Evolutionary conservation across 2,888 invertebrate species (phyloP).

Genomic region (Trichacis sp.): DNA sequence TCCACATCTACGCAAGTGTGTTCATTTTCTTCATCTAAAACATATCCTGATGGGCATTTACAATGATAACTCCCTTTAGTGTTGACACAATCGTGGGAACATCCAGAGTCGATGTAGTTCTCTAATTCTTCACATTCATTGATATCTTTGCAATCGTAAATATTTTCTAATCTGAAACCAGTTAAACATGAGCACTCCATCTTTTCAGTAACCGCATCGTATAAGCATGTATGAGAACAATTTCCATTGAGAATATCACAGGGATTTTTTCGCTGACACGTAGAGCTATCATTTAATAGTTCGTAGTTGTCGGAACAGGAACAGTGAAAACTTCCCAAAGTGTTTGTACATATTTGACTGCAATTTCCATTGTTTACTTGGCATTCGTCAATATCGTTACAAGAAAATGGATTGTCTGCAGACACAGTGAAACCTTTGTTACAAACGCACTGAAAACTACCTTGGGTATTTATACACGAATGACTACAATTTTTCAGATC

Average conservation of each 20-base stretch:
- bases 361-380: conserved; percentile 71
- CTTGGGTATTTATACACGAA: conserved; percentile 68
- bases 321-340: conserved; percentile 69
- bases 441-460: conserved; percentile 71
- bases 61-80: conserved; percentile 71
- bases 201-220: conserved; percentile 63
- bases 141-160: conserved; percentile 63
- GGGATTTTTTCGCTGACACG: conserved; percentile 55
- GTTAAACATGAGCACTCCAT: conserved; percentile 72
- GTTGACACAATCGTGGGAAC: conserved; percentile 70
- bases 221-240: conserved; percentile 71
- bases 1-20: conserved; percentile 69
- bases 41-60: conserved; percentile 70
- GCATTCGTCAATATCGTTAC: conserved; percentile 69
- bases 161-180: conserved; percentile 67
- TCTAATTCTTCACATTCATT: conserved; percentile 64
- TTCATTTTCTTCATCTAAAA: conserved; percentile 61
- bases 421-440: conserved; percentile 66
- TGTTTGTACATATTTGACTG: conserved; percentile 70
- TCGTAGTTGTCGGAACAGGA: conserved; percentile 66
- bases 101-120: conserved; percentile 62
- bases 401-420: conserved; percentile 63
- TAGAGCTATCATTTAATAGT: conserved; percentile 54
- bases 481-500: conserved; percentile 66
- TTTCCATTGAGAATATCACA: conserved; percentile 61